Conservation (phyloP, 30 jellyfish, hydroid and myxozoan species). For the Aurelia aurita complex sp. Pacific region DNA sequence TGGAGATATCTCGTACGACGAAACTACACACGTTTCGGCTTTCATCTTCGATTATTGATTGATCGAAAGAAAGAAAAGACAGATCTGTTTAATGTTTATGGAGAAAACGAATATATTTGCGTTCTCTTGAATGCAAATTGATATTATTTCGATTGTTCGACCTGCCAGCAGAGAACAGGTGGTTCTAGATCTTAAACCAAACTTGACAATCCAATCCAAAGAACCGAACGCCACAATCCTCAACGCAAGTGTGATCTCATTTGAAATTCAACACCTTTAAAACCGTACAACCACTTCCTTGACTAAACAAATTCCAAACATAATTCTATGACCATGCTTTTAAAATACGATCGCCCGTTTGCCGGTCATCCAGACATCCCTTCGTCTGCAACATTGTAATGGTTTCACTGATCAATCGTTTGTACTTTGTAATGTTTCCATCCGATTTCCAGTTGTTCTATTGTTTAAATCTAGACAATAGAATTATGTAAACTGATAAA, state of each 20-base stretch:
- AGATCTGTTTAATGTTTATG: too few relatives aligned
- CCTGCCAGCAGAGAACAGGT: slow-evolving; percentile 12
- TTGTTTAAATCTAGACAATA: too few relatives aligned
- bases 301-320: neutral
- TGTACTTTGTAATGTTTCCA: too few relatives aligned
- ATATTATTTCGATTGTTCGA: neutral
- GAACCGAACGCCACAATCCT: too few relatives aligned
- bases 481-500: too few relatives aligned
- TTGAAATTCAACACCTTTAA: neutral
- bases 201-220: too few relatives aligned
- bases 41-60: slow-evolving; percentile 9
- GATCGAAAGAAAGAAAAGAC: too few relatives aligned
- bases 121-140: neutral
- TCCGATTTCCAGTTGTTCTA: too few relatives aligned
- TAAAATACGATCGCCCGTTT: neutral
- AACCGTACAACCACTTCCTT: slow-evolving; percentile 1
- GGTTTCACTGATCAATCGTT: too few relatives aligned
- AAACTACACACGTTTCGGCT: slow-evolving; percentile 25
- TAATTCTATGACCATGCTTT: neutral
- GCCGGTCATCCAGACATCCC: neutral
- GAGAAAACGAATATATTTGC: too few relatives aligned
- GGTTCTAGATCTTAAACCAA: neutral
- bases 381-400: too few relatives aligned
- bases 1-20: slow-evolving; percentile 43
- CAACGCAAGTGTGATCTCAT: slow-evolving; percentile 11